These are phyloP conservation scores for Marcusenius ussheri DNA, from an alignment of 2,113 vertebrate genomes.

Conservation along the genomic window DNA sequence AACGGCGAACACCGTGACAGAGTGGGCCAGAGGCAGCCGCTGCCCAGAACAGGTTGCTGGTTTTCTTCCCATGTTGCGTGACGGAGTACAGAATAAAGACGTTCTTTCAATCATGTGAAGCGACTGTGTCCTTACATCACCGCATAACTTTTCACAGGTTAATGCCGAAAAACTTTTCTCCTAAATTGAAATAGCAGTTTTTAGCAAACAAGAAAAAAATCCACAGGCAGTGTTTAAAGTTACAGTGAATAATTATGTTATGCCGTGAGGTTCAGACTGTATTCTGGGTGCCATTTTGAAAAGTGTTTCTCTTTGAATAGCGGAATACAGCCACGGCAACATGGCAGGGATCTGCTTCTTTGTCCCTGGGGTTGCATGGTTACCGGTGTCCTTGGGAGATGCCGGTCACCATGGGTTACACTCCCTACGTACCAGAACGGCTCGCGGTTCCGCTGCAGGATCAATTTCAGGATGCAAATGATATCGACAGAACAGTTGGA, in stretches of 20 bases:
- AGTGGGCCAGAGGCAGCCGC: neutral
- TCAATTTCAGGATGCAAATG: slow-evolving; percentile 11
- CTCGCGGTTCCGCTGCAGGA: neutral
- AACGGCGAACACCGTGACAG: neutral
- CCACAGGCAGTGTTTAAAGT: neutral
- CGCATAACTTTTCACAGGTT: neutral
- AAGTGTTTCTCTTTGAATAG: neutral
- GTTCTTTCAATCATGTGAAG: neutral
- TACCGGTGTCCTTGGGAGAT: neutral
- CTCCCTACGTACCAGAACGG: neutral
- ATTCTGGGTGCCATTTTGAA: neutral
- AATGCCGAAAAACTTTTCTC: neutral
- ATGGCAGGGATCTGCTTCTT: neutral
- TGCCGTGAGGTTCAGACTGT: neutral
- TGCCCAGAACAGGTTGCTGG: neutral
- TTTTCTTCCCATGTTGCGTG: neutral
- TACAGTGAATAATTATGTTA: neutral
- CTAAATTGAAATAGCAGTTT: neutral
- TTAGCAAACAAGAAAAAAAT: neutral
- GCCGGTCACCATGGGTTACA: neutral
- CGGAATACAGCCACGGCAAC: neutral
- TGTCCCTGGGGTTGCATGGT: neutral
- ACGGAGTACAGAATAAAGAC: neutral
- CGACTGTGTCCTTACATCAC: neutral
- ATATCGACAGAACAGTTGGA: neutral